Evolutionary conservation across 1,140 invertebrate species (phyloP).

Genomic region (Nilaparvata lugens): DNA sequence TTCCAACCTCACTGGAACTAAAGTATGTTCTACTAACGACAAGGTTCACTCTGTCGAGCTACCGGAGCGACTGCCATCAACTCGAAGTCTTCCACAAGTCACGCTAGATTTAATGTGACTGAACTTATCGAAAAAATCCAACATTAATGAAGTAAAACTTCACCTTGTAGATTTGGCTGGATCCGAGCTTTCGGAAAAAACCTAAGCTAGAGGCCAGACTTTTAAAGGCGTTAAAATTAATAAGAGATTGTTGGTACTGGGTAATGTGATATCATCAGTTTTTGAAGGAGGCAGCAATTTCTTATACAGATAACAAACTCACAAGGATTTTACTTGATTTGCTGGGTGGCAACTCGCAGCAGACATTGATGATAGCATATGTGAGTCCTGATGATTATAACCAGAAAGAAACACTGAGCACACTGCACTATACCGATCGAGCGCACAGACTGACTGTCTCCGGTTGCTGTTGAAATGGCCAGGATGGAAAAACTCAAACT

Average conservation of each 20-base stretch:
- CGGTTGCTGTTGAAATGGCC: constrained; percentile 58
- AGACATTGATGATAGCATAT: constrained; percentile 90
- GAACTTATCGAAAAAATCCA: constrained; percentile 47
- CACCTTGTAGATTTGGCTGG: constrained; percentile 88
- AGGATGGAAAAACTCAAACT: constrained; percentile 39
- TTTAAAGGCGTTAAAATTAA: constrained; percentile 93
- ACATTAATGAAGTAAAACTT: constrained; percentile 66
- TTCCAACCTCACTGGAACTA: background rate
- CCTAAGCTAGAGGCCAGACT: constrained; percentile 81
- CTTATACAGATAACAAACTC: constrained; percentile 85
- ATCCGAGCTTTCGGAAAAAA: constrained; percentile 87
- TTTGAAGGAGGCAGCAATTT: constrained; percentile 66
- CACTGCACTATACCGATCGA: constrained; percentile 81
- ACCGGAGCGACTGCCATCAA: constrained; percentile 94
- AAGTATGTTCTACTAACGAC: background rate
- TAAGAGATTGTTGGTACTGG: constrained; percentile 77
- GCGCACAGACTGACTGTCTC: constrained; percentile 81
- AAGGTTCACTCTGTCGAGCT: constrained; percentile 65
- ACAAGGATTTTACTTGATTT: constrained; percentile 82
- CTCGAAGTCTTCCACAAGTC: constrained; percentile 76
- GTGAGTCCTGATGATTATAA: constrained; percentile 86
- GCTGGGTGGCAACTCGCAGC: constrained; percentile 82
- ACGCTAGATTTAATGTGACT: constrained; percentile 88
- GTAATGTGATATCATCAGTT: constrained; percentile 89
- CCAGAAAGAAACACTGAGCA: constrained; percentile 80